These are phyloP conservation scores for Abramis brama DNA, from an alignment of 2,113 vertebrate genomes.

Conservation along the genomic window DNA sequence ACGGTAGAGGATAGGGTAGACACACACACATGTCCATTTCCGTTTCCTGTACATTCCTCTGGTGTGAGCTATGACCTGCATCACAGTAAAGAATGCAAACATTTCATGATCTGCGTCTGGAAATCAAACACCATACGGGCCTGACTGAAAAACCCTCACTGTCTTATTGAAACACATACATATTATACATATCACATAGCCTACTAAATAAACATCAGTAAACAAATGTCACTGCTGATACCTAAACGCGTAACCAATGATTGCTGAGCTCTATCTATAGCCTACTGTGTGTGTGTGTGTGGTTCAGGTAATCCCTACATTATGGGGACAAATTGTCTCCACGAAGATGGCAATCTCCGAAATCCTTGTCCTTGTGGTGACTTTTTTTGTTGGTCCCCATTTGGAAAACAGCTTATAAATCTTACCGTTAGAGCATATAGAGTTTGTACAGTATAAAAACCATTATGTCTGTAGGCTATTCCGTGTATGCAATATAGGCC, in stretches of 20 bases:
- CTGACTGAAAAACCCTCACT: not conserved
- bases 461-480: no score
- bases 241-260: not conserved
- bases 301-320: no score
- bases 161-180: not conserved
- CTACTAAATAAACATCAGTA: not conserved
- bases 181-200: not conserved
- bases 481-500: no score
- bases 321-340: no score
- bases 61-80: conserved; percentile 12
- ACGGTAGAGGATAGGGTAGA: not conserved
- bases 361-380: no score
- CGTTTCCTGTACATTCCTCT: conserved; percentile 31
- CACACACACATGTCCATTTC: conserved; percentile 36
- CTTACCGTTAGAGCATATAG: no score
- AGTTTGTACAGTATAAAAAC: no score
- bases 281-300: no score
- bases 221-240: not conserved
- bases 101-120: not conserved
- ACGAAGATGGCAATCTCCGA: no score
- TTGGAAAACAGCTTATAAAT: no score
- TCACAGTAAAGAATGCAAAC: conserved; percentile 23
- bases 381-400: no score
- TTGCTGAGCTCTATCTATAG: not conserved
- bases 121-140: not conserved